These are phyloP conservation scores for Erpetoichthys calabaricus DNA, from an alignment of 2,797 vertebrate genomes.

Conservation along the genomic window DNA sequence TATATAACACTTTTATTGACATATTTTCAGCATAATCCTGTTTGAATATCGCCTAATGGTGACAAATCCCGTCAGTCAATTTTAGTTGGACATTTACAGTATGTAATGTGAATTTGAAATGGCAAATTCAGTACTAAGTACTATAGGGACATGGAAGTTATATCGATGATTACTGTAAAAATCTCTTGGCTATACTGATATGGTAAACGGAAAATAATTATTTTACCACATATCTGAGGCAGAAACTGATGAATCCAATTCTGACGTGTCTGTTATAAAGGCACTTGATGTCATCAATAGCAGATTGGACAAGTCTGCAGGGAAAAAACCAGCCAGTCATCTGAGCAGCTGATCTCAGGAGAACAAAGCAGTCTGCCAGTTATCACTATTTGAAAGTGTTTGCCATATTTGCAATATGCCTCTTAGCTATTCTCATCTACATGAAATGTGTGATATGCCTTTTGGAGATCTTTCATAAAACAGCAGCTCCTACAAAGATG, in stretches of 20 bases:
- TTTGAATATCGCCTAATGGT: too few species aligned
- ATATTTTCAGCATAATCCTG: too few species aligned
- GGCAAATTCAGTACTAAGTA: too few species aligned
- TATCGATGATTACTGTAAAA: not conserved
- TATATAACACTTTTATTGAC: too few species aligned
- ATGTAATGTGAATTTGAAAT: too few species aligned
- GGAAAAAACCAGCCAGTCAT: not conserved
- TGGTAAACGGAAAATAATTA: not conserved
- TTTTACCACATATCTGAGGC: not conserved
- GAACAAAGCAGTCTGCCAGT: not conserved
- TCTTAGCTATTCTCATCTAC: not conserved
- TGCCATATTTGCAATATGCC: not conserved
- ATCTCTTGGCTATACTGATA: constrained; percentile 6
- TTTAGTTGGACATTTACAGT: too few species aligned
- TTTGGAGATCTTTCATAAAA: not conserved
- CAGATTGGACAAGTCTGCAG: not conserved
- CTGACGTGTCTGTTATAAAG: not conserved
- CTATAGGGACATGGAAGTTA: not conserved
- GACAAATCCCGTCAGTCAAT: too few species aligned
- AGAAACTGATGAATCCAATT: not conserved
- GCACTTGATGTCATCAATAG: not conserved
- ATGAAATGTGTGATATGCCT: not conserved
- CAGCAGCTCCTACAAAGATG: too few species aligned
- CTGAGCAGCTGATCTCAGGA: not conserved
- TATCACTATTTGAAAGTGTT: not conserved